Evolutionary conservation across 2,888 invertebrate genomes (phyloP).

Genomic region (Pomacea canaliculata): DNA sequence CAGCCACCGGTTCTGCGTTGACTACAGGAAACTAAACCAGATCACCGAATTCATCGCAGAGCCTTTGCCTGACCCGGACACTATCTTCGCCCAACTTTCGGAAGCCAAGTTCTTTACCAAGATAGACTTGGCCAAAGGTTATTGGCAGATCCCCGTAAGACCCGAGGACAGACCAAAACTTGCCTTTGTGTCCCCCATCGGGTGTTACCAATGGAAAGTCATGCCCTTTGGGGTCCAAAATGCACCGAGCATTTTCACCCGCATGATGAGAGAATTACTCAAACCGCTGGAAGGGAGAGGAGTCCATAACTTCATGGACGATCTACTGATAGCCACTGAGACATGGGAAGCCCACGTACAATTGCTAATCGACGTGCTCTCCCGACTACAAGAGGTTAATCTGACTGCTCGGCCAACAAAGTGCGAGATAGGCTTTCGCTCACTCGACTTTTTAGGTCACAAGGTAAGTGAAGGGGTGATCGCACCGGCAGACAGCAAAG

Average conservation of each 20-base stretch:
- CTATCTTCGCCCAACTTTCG: conserved; percentile 37
- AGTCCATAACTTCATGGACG: background rate
- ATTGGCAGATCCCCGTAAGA: conserved; percentile 26
- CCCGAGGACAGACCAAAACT: conserved; percentile 1
- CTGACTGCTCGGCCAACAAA: conserved; percentile 32
- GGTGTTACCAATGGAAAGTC: background rate
- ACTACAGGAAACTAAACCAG: conserved; percentile 31
- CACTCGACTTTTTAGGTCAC: conserved; percentile 20
- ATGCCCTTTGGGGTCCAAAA: background rate
- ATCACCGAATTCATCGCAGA: conserved; percentile 42
- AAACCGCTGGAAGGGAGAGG: background rate
- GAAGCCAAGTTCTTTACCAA: conserved; percentile 32
- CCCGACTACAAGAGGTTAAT: conserved; percentile 20
- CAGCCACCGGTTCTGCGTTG: conserved; percentile 5
- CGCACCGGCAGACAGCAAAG: conserved; percentile 3
- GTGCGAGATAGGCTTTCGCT: conserved; percentile 1
- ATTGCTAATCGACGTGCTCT: background rate
- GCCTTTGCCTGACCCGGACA: conserved; percentile 40
- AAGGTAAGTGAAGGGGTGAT: background rate
- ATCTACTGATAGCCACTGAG: background rate
- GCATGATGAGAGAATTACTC: background rate
- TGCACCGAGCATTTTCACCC: background rate
- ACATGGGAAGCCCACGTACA: background rate
- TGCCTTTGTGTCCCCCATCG: background rate
- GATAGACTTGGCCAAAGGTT: conserved; percentile 21